Evolutionary conservation across 2,113 vertebrate genomes (phyloP).

Genomic region (Cairina moschata): DNA sequence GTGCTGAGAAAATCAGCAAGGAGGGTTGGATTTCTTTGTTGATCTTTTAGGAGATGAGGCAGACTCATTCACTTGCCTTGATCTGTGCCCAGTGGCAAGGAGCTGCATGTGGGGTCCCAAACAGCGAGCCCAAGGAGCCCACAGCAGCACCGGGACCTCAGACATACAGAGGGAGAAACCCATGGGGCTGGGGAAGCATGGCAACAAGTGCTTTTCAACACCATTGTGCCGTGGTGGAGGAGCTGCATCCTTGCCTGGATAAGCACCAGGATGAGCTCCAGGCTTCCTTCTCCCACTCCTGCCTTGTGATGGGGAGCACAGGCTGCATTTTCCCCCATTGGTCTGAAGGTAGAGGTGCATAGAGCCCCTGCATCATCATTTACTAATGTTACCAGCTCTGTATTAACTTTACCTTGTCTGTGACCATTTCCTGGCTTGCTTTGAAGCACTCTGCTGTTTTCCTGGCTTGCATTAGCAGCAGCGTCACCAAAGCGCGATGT

Average conservation of each 20-base stretch:
- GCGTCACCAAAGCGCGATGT: background rate
- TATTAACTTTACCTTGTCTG: background rate
- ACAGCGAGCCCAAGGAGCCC: background rate
- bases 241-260: background rate
- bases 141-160: background rate
- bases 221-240: accelerated
- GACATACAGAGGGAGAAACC: background rate
- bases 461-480: background rate
- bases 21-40: background rate
- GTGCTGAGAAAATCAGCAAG: background rate
- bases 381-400: background rate
- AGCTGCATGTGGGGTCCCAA: background rate
- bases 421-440: background rate
- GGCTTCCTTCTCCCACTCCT: background rate
- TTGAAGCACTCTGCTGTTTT: background rate
- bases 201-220: background rate
- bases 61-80: background rate
- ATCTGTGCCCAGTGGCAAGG: background rate
- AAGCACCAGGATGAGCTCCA: background rate
- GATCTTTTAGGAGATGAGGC: background rate
- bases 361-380: background rate
- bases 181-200: background rate
- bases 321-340: background rate
- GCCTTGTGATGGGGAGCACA: background rate
- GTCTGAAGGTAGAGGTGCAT: background rate